These are phyloP conservation scores for Drosophila jambulina DNA, from an alignment of 1,140 invertebrate species.

Conservation along the genomic window DNA sequence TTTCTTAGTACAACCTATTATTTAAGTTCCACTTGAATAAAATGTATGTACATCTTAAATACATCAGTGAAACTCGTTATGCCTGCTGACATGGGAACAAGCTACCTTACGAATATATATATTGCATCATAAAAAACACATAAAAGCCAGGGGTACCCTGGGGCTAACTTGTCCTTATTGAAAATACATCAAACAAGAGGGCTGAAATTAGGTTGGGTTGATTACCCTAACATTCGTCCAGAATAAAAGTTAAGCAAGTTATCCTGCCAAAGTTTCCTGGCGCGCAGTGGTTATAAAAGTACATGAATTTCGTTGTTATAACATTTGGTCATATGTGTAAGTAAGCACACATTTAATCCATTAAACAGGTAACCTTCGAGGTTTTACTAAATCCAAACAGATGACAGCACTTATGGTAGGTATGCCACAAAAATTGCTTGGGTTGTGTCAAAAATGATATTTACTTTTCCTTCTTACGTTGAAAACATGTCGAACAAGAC, in stretches of 20 bases:
- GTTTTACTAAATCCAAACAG: constrained; percentile 6
- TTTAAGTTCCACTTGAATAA: not conserved
- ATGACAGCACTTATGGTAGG: not conserved
- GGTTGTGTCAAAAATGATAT: constrained; percentile 4
- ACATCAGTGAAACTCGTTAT: not conserved
- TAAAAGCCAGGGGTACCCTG: constrained; percentile 2
- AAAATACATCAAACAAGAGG: constrained; percentile 15
- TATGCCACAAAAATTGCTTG: constrained; percentile 5
- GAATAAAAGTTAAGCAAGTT: constrained; percentile 12
- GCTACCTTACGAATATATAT: constrained; percentile 20
- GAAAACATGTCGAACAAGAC: constrained; percentile 3
- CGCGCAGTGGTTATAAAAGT: constrained; percentile 7
- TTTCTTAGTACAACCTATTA: not conserved
- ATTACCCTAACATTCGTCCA: not conserved
- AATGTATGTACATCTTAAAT: not conserved
- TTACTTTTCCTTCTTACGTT: not conserved
- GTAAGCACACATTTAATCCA: constrained; percentile 3
- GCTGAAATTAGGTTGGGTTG: not conserved
- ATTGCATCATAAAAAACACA: constrained; percentile 29
- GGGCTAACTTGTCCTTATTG: constrained; percentile 20
- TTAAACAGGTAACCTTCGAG: not conserved
- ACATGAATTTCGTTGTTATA: constrained; percentile 7
- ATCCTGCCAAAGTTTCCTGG: constrained; percentile 19
- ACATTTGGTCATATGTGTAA: not conserved
- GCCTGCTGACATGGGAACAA: not conserved